These are phyloP conservation scores for Aplidium turbinatum DNA, from an alignment of 23 tunicate species.

Conservation along the genomic window DNA sequence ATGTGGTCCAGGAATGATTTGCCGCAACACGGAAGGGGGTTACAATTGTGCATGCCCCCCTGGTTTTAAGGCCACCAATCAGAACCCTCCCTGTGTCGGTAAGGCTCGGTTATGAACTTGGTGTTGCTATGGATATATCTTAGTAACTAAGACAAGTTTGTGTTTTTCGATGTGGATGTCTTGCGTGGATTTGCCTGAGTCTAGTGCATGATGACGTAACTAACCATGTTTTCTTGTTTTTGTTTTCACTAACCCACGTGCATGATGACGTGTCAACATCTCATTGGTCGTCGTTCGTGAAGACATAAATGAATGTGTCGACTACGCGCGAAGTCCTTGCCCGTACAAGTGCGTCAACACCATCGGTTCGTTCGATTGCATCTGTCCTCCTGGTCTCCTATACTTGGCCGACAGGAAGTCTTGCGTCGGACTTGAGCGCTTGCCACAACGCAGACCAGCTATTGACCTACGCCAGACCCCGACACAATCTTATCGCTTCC, in stretches of 20 bases:
- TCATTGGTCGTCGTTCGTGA: no score
- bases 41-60: conserved; percentile 75
- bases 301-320: conserved; percentile 79
- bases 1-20: conserved; percentile 71
- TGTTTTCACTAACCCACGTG: no score
- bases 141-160: neutral
- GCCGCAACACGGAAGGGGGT: conserved; percentile 70
- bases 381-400: conserved; percentile 65
- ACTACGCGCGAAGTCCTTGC: conserved; percentile 55
- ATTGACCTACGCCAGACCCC: no score
- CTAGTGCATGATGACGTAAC: conserved; percentile 21
- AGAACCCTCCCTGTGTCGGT: conserved; percentile 56
- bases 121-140: conserved; percentile 8
- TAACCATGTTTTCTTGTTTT: conserved; percentile 16
- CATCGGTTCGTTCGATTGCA: conserved; percentile 71
- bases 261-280: no score
- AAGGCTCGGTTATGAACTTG: neutral
- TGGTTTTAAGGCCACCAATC: conserved; percentile 58
- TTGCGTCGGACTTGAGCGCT: conserved; percentile 57
- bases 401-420: conserved; percentile 59
- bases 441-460: no score
- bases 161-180: neutral
- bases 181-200: no score
- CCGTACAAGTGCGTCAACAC: conserved; percentile 77
- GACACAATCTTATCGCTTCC: no score